A percentile compares a stretch with the other conserved stretches of the same genome.
phyloP scores from a whole-genome alignment of 2,888 invertebrate species.

The Cremastinae sp. region DNA sequence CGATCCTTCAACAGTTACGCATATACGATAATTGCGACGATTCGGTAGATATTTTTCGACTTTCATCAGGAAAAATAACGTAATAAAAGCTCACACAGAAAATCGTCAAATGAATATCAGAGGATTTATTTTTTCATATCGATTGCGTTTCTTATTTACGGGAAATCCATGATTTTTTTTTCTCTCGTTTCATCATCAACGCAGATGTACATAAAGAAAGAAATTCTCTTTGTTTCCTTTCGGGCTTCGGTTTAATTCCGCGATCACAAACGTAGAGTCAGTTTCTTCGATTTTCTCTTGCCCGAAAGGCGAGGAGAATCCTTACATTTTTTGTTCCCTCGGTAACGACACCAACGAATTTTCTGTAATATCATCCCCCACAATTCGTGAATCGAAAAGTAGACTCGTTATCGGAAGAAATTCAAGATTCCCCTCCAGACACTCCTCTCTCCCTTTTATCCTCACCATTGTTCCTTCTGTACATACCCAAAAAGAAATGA shows the following conservation, averaged over 20 bases:
- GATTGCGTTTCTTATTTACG: too few species aligned
- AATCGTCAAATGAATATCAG: too few species aligned
- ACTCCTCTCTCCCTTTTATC: neutral
- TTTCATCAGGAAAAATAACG: too few species aligned
- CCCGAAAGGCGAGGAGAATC: conserved; percentile 31
- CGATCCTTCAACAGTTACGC: conserved; percentile 65
- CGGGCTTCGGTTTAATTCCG: conserved; percentile 76
- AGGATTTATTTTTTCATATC: too few species aligned
- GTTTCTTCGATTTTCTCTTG: conserved; percentile 15
- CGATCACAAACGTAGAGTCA: conserved; percentile 58
- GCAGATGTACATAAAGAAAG: too few species aligned
- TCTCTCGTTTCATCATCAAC: too few species aligned
- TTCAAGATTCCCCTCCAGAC: conserved; percentile 37
- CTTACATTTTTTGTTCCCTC: conserved; percentile 30
- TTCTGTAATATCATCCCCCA: conserved; percentile 18
- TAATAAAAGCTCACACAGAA: too few species aligned
- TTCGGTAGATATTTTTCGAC: too few species aligned
- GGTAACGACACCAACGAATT: conserved; percentile 42
- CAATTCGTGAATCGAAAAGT: conserved; percentile 26
- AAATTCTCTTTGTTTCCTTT: conserved; percentile 77
- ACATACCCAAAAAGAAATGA: too few species aligned
- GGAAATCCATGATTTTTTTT: too few species aligned
- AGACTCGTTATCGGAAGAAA: conserved; percentile 43
- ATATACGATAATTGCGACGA: conserved; percentile 68
- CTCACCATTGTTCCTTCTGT: neutral